A percentile compares a stretch with the other conserved stretches of the same genome.
These are phyloP conservation scores for Apotomis capreana DNA, from an alignment of 2,888 invertebrate genomes.

Conservation along the genomic window DNA sequence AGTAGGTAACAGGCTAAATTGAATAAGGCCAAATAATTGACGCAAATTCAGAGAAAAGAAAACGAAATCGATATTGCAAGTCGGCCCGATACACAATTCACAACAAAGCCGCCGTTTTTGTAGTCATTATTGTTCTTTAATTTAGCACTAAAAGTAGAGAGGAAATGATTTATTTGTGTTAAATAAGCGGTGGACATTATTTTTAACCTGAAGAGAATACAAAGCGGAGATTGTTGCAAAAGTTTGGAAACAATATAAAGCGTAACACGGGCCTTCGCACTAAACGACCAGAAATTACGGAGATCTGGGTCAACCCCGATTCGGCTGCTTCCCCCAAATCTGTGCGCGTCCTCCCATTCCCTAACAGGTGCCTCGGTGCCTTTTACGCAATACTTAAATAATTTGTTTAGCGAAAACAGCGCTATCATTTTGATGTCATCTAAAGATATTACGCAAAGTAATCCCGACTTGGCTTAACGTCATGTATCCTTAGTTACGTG, in stretches of 20 bases:
- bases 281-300: constrained; percentile 54
- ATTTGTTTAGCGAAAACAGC: constrained; percentile 14
- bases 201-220: constrained; percentile 11
- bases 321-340: constrained; percentile 62
- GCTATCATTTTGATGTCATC: constrained; percentile 20
- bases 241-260: constrained; percentile 52
- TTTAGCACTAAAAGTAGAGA: constrained; percentile 14
- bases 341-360: constrained; percentile 64
- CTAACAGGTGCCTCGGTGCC: constrained; percentile 42
- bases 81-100: constrained; percentile 42
- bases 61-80: constrained; percentile 46
- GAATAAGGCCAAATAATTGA: constrained; percentile 21
- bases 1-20: constrained; percentile 4
- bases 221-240: constrained; percentile 30
- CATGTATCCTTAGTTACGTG: constrained; percentile 27
- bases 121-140: constrained; percentile 40
- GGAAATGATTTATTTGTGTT: constrained; percentile 29
- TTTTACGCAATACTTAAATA: constrained; percentile 13
- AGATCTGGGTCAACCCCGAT: constrained; percentile 67
- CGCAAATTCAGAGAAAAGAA: constrained; percentile 39
- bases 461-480: constrained; percentile 29
- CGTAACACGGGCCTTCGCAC: constrained; percentile 20
- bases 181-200: constrained; percentile 21
- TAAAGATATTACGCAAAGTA: constrained; percentile 31
- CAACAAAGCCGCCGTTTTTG: constrained; percentile 34